phyloP scores from a whole-genome alignment of 2,797 vertebrate species.

The Benthosema pterotum region DNA sequence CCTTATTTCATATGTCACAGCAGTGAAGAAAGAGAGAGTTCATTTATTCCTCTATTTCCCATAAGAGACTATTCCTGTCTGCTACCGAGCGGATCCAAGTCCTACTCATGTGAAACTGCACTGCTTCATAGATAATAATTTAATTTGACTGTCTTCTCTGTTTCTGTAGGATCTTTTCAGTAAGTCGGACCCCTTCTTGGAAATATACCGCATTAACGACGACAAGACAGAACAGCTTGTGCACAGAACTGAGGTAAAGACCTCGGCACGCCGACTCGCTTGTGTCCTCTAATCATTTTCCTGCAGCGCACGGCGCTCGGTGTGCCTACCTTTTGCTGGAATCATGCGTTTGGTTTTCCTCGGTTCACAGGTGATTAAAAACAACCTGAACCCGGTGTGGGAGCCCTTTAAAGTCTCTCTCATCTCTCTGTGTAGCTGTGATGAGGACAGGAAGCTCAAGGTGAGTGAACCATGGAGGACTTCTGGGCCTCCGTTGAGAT shows the following conservation, averaged over 20 bases:
- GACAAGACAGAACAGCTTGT: conserved; percentile 92
- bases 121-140: neutral
- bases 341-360: conserved; percentile 2
- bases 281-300: neutral
- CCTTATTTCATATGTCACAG: conserved; percentile 39
- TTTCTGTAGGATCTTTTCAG: conserved; percentile 92
- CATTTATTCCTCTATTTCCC: neutral
- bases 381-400: conserved; percentile 95
- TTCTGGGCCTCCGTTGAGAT: neutral
- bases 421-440: conserved; percentile 92
- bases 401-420: conserved; percentile 96
- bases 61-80: no score
- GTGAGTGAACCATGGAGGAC: conserved; percentile 63
- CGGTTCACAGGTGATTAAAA: conserved; percentile 89
- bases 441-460: conserved; percentile 92
- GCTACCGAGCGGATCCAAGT: no score
- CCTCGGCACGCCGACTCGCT: conserved; percentile 4
- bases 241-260: conserved; percentile 92
- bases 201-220: conserved; percentile 90
- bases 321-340: neutral
- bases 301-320: conserved; percentile 1
- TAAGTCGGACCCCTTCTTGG: conserved; percentile 96
- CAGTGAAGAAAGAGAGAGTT: conserved; percentile 24
- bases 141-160: conserved; percentile 16
- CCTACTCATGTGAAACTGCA: no score